Conservation (phyloP, 2,888 invertebrate species). For the Euproctis similis region DNA sequence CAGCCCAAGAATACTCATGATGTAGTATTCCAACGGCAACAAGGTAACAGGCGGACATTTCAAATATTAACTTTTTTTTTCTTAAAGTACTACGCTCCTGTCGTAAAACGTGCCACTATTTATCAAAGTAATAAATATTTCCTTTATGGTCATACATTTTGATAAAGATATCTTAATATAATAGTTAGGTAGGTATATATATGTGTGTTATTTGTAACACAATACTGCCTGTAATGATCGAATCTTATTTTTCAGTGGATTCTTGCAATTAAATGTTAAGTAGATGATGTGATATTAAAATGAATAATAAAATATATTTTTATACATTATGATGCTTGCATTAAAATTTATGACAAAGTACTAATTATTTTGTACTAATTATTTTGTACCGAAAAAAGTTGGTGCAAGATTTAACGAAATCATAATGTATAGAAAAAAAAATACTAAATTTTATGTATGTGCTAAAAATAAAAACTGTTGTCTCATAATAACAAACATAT, state of each 20-base stretch:
- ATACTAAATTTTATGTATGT: no score
- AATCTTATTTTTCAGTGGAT: slow-evolving; percentile 19
- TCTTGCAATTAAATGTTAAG: slow-evolving; percentile 16
- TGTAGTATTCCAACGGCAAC: slow-evolving; percentile 60
- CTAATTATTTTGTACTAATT: no score
- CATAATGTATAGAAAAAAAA: slow-evolving; percentile 8
- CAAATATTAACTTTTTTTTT: no score
- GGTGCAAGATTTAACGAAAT: no score
- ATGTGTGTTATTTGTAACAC: slow-evolving; percentile 8
- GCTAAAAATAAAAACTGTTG: no score
- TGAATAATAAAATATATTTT: no score
- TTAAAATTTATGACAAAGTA: no score
- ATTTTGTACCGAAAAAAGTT: no score
- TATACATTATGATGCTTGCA: no score
- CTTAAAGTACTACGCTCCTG: slow-evolving; percentile 25
- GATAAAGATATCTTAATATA: neutral
- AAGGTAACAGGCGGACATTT: slow-evolving; percentile 50
- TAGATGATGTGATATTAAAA: slow-evolving; percentile 6
- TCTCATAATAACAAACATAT: slow-evolving; percentile 7
- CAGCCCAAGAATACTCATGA: slow-evolving; percentile 59
- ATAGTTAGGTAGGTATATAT: slow-evolving; percentile 12
- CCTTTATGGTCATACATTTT: neutral
- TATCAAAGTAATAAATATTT: slow-evolving; percentile 1
- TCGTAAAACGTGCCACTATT: slow-evolving; percentile 13
- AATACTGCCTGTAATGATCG: neutral